Conservation (phyloP, 1,140 invertebrate species). For the Mercenaria mercenaria region DNA sequence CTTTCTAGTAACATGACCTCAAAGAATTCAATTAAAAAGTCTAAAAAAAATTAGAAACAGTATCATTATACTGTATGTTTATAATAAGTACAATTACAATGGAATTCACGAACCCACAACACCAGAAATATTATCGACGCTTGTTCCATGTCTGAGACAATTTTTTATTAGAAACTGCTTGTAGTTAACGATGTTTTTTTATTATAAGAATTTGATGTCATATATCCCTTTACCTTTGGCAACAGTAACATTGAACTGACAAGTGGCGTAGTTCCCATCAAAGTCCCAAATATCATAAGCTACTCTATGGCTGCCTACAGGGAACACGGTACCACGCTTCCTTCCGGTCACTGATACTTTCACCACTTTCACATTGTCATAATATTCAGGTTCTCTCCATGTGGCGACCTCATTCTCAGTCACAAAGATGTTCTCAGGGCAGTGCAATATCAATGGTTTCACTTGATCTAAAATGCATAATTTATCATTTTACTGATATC, state of each 20-base stretch:
- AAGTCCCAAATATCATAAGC: background rate
- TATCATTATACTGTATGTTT: too few relatives aligned
- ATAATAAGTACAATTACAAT: too few relatives aligned
- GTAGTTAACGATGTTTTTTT: too few relatives aligned
- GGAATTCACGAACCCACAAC: too few relatives aligned
- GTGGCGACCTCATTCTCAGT: background rate
- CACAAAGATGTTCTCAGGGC: background rate
- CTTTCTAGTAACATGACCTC: too few relatives aligned
- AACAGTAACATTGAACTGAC: background rate
- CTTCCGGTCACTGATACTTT: background rate
- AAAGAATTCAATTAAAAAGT: too few relatives aligned
- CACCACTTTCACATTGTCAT: background rate
- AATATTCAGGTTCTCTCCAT: background rate
- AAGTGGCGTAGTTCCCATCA: conserved; percentile 4
- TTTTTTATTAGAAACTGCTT: too few relatives aligned
- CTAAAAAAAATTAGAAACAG: too few relatives aligned
- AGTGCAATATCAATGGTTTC: background rate
- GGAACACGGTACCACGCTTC: background rate
- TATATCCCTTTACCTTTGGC: background rate
- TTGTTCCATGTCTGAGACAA: too few relatives aligned
- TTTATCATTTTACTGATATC: too few relatives aligned
- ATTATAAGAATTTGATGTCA: too few relatives aligned
- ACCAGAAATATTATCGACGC: too few relatives aligned
- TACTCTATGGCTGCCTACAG: background rate
- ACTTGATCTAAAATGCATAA: background rate